These are phyloP conservation scores for Anastatus disparis DNA, from an alignment of 1,140 invertebrate species.

Conservation along the genomic window DNA sequence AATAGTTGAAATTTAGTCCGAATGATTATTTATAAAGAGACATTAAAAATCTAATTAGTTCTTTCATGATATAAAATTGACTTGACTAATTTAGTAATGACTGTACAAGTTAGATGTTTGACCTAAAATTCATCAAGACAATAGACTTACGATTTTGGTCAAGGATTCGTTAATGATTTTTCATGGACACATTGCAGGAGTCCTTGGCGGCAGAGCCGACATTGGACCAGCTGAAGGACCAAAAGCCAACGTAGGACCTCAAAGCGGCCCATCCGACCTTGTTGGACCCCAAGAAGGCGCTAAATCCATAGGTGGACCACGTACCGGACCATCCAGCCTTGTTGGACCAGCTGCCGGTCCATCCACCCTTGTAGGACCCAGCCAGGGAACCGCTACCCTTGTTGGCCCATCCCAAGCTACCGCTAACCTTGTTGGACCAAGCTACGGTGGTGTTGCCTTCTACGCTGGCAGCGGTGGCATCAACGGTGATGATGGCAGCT, in stretches of 20 bases:
- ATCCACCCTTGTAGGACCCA: constrained; percentile 63
- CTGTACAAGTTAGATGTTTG: too few species aligned
- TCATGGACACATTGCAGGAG: constrained; percentile 50
- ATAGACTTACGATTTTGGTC: too few species aligned
- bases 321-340: constrained; percentile 63
- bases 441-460: constrained; percentile 63
- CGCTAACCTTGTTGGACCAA: constrained; percentile 65
- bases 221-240: constrained; percentile 67
- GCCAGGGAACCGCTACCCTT: constrained; percentile 62
- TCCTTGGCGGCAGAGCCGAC: constrained; percentile 64
- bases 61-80: too few species aligned
- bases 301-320: constrained; percentile 64
- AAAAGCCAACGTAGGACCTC: constrained; percentile 66
- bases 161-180: too few species aligned
- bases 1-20: too few species aligned
- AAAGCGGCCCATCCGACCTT: constrained; percentile 63
- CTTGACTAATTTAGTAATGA: too few species aligned
- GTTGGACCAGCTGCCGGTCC: constrained; percentile 65
- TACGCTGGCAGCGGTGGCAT: constrained; percentile 64
- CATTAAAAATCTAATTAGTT: too few species aligned
- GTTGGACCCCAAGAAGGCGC: constrained; percentile 66
- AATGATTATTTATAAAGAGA: too few species aligned
- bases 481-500: constrained; percentile 67
- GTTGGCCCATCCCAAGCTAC: constrained; percentile 62
- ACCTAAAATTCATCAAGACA: too few species aligned